Evolutionary conservation across 2,113 vertebrate species (phyloP).

Genomic region (Oenanthe melanoleuca): DNA sequence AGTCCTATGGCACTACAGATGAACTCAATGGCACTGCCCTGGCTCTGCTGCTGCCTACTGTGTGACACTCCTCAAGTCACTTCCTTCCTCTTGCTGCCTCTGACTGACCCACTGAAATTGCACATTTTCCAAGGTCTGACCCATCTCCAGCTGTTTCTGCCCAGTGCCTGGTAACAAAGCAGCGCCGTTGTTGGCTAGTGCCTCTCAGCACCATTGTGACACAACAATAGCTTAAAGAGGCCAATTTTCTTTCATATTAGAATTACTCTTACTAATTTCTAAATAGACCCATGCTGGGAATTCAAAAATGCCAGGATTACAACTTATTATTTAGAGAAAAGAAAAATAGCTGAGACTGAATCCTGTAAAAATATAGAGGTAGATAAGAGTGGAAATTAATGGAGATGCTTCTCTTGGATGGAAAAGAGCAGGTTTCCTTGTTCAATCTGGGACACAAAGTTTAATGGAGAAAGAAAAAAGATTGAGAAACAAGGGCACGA

Average conservation of each 20-base stretch:
- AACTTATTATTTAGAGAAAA: not conserved
- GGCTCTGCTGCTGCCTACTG: not conserved
- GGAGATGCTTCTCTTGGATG: not conserved
- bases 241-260: slow-evolving; percentile 25
- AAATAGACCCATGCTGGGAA: slow-evolving; percentile 3
- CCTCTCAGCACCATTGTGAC: slow-evolving; percentile 36
- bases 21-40: not conserved
- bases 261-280: slow-evolving; percentile 12
- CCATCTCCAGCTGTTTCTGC: not conserved
- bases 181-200: not conserved
- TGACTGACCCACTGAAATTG: not conserved
- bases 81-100: not conserved
- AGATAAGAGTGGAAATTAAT: not conserved
- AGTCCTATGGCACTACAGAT: not conserved
- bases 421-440: not conserved
- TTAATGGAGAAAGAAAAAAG: not conserved
- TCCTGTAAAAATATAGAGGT: not conserved
- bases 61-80: not conserved
- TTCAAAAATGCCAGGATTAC: slow-evolving; percentile 23
- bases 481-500: not conserved
- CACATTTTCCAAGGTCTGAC: not conserved
- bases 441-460: not conserved
- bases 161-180: slow-evolving; percentile 12
- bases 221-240: slow-evolving; percentile 31
- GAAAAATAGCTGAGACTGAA: not conserved